A percentile compares a stretch with the other conserved stretches of the same genome.
These are phyloP conservation scores for Phyllotreta striolata DNA, from an alignment of 2,888 invertebrate species.

Conservation along the genomic window DNA sequence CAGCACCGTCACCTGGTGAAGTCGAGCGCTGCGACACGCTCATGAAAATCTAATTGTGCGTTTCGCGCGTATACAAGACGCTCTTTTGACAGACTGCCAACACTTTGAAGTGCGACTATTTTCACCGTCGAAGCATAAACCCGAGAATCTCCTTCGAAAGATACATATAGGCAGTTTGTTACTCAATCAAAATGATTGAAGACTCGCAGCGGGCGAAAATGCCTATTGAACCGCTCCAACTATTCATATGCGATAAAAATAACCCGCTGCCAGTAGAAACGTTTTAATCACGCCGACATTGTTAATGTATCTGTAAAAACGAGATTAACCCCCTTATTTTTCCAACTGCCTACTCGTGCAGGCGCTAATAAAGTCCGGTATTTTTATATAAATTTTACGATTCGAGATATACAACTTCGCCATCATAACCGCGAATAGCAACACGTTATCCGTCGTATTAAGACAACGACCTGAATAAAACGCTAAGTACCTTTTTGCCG, in stretches of 20 bases:
- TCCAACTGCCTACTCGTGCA: no score
- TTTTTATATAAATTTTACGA: no score
- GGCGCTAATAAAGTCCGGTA: no score
- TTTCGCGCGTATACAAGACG: slow-evolving; percentile 37
- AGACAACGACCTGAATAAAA: slow-evolving; percentile 32
- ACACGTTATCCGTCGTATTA: no score
- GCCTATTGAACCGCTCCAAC: background rate
- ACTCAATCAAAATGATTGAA: slow-evolving; percentile 24
- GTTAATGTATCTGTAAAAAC: no score
- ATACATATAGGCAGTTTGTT: slow-evolving; percentile 29
- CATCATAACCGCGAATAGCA: no score
- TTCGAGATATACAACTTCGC: no score
- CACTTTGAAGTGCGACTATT: slow-evolving; percentile 50
- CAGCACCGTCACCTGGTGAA: slow-evolving; percentile 52
- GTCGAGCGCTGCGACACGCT: slow-evolving; percentile 57
- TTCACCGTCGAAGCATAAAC: slow-evolving; percentile 36
- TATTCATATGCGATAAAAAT: background rate
- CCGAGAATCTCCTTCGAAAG: slow-evolving; percentile 17
- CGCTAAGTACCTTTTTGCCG: slow-evolving; percentile 36
- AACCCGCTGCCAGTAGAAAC: no score
- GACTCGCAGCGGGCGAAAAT: slow-evolving; percentile 1
- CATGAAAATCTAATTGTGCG: slow-evolving; percentile 55
- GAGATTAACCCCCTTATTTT: no score
- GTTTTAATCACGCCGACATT: no score
- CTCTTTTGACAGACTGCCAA: slow-evolving; percentile 45